Base-by-base conservation (phyloP, 2,113 vertebrate species). In the Nesogale talazaci region DNA sequence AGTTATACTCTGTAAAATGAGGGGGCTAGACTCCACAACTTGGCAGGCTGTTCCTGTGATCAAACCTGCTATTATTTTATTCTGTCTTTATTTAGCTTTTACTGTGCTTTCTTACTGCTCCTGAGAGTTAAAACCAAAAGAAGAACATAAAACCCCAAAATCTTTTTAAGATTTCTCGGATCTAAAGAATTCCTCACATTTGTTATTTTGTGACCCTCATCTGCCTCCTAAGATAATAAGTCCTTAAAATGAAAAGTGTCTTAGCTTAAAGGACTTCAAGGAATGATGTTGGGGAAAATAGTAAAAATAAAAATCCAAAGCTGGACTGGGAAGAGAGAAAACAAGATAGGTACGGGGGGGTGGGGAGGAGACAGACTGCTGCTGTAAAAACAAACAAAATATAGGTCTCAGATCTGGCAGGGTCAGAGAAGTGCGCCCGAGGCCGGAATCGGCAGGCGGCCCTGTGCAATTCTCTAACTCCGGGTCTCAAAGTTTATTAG, bases 1-100 rank as follows among this genome's bases (percentile, higher is more conserved):
- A 88, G 14, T 85, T 92, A 81, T 90, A 31, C 9, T 31, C 65
- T 67, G 15, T 67, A 67, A 67, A 67, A 31, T 67, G n/a, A 91
- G 76, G 12, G 82, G 42, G 27, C 75, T 82, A 57, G 20, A 72
- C 36, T 19, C 25, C 20, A 25, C 81, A 72, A 91, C 72, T 78
- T 69, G 92, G 9, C 31, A 70, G 7, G 19, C 6, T 90, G 95
- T 83, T 84, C 40, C 56, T 83, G 1, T 93, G 87, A 81, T 84
- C 88, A 75, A 38, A 90, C 69, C 7, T 74, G 22, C 56, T 88
- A 70, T 79, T 92, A 83, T 56, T 92, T 93, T 81, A 69, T 61
- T 36, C 76, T 89, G 46, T 56, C 75, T 80, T 92, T n/a, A 69
- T 61, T 93, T 89, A 79, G n/a, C 3, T 93, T 81, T 86, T 89